Base-by-base conservation (phyloP, 2,797 vertebrate genomes). In the Glyptemys insculpta region DNA sequence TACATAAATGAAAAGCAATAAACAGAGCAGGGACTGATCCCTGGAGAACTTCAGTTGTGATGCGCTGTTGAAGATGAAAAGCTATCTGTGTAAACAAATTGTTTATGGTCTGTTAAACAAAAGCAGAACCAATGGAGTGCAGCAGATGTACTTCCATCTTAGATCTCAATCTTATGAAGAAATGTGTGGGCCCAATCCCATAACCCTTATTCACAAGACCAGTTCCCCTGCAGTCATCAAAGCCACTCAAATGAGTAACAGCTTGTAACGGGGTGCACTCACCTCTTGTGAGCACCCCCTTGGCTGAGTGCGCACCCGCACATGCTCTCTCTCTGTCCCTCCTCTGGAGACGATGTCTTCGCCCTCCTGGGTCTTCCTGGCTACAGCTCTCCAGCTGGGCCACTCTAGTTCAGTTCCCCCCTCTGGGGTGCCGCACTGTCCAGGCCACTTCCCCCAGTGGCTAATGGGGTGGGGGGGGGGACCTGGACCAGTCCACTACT, bases 81-180 rank as follows among this genome's bases (percentile, higher is more conserved):
- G 91, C 92, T 95, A 94, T 96, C 90, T 91, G 4, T 96, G 91
- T 96, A 97, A 97, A 97, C 96, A 97, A 97, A 97, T 97, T 95
- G 95, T 96, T 97, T 96, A 90, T 83, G 94, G 95, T 97, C 97
- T 96, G 95, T 94, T 97, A 94, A 95, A 95, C 90, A 81, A 82
- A 95, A 96, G 92, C 86, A 94, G 90, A 97, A 85, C 54, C 93
- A 82, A 86, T n/a, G 86, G 83, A 94, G 93, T 91, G 96, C 91
- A 85, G 93, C 89, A 89, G 94, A 95, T 85, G 90, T 83, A 92
- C 94, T 93, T 96, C 95, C 95, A 93, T 90, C 91, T 89, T 89
- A 95, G 91, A 94, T 96, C 91, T 96, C 96, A 86, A 79, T 95
- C 95, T 91, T 41, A 62, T 83, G 27, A 47, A 31, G n/a, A 57